Evolutionary conservation across 2,888 invertebrate genomes (phyloP).

Genomic region (Ophion slaviceki): DNA sequence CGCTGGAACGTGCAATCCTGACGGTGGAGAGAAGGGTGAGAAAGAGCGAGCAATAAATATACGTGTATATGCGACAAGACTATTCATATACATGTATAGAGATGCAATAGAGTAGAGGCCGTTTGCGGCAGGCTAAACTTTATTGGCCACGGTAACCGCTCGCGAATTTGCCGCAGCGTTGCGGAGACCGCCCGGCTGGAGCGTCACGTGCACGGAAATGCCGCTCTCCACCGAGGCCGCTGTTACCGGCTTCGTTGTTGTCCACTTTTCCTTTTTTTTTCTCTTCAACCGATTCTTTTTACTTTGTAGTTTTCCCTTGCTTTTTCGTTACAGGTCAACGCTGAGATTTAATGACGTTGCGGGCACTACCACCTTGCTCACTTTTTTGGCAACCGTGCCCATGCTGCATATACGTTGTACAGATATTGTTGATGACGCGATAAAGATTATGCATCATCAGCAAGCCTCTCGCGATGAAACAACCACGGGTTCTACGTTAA

Average conservation of each 20-base stretch:
- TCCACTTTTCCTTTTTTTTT: slow-evolving; percentile 40
- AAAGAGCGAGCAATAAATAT: slow-evolving; percentile 25
- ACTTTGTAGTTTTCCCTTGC: slow-evolving; percentile 10
- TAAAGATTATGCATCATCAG: not conserved
- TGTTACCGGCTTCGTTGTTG: slow-evolving; percentile 51
- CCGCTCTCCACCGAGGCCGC: slow-evolving; percentile 58
- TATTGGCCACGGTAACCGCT: slow-evolving; percentile 66
- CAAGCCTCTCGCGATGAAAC: not conserved
- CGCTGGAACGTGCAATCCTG: slow-evolving; percentile 41
- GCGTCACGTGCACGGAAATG: slow-evolving; percentile 67
- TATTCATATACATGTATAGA: not conserved
- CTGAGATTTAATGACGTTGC: slow-evolving; percentile 59
- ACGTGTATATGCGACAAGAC: not conserved
- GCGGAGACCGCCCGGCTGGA: slow-evolving; percentile 48
- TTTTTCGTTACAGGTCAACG: slow-evolving; percentile 42
- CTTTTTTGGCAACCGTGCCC: slow-evolving; percentile 40
- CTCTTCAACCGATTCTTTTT: slow-evolving; percentile 6
- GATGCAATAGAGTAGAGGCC: slow-evolving; percentile 35
- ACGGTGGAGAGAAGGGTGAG: slow-evolving; percentile 25
- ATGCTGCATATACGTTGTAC: not conserved
- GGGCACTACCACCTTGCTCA: slow-evolving; percentile 7
- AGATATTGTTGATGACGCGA: not conserved
- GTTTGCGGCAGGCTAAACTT: slow-evolving; percentile 63
- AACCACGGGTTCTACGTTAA: not conserved
- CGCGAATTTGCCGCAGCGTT: slow-evolving; percentile 66